Evolutionary conservation across 2,888 invertebrate species (phyloP).

Genomic region (Microchrysa polita): DNA sequence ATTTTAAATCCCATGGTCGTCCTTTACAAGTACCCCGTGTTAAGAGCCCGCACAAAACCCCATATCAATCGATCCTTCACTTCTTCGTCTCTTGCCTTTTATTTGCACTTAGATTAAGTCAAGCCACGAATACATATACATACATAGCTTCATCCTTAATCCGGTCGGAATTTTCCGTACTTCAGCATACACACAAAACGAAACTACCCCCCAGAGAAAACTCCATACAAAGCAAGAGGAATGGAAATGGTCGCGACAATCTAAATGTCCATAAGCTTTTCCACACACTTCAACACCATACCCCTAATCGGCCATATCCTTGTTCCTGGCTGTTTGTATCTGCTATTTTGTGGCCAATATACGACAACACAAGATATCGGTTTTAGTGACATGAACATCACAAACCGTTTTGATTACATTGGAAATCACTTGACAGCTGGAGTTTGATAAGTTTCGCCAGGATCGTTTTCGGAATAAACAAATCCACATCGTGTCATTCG

Average conservation of each 20-base stretch:
- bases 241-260: background rate
- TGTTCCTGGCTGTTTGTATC: background rate
- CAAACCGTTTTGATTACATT: slow-evolving; percentile 24
- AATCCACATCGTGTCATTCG: background rate
- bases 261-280: background rate
- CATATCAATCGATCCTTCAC: slow-evolving; percentile 37
- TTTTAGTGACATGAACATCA: background rate
- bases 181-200: background rate
- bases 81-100: slow-evolving; percentile 35
- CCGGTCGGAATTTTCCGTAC: background rate
- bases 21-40: background rate
- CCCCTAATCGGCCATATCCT: too few relatives aligned
- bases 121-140: slow-evolving; percentile 26
- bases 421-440: slow-evolving; percentile 35
- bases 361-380: background rate
- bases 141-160: background rate
- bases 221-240: too few relatives aligned
- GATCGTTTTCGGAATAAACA: slow-evolving; percentile 5
- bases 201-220: background rate
- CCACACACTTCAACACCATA: too few relatives aligned
- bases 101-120: slow-evolving; percentile 30
- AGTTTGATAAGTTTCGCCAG: slow-evolving; percentile 15
- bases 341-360: background rate
- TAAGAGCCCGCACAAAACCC: slow-evolving; percentile 20
- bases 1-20: background rate